Evolutionary conservation across 1,140 invertebrate species (phyloP), one percentile per base, ranked within the genome.

Genomic region (Eciton burchellii): DNA sequence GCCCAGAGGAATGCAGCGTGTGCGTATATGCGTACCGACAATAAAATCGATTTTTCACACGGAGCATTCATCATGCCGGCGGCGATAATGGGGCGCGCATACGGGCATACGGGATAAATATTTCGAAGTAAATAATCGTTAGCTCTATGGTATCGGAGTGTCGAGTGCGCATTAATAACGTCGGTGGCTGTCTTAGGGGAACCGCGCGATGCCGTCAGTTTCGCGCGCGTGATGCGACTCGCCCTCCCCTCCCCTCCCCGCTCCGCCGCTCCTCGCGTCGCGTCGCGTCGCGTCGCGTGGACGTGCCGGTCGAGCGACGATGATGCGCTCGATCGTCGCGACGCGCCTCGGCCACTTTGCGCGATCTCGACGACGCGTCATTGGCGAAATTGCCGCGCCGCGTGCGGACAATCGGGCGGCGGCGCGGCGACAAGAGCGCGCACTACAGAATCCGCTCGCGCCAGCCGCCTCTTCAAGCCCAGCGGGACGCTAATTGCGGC

Each of bases 41-140:
- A 89, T 89, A 89, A 88, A 89, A 89, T 89, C 87, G 87, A 89
- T 89, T 89, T 89, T 89, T 89, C 87, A 89, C 85, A 81, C 81
- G 14, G 24, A 65, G 62, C 87, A 86, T 89, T 88, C 86, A 89
- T 89, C 87, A 89, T 82, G 65, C 83, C 24, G 81, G 81, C 68
- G 70, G 79, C 81, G 87, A 89, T 89, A 89, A 89, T 89, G 74
- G 86, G 70, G n/a, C n/a, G 72, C 54, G 73, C 76, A 79, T 83
- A 82, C 82, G 79, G 73, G 84, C 83, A 85, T 85, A 85, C 73
- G 79, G 77, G 87, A 88, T 88, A 88, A 88, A 88, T 88, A 88
- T 88, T 88, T 88, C 85, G 76, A 88, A 84, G 86, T 88, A 88
- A 88, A 88, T 88, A 88, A 88, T 88, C 85, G 86, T 88, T 88